phyloP scores from a whole-genome alignment of 2,113 vertebrate species.

The Erythrocebus patas region DNA sequence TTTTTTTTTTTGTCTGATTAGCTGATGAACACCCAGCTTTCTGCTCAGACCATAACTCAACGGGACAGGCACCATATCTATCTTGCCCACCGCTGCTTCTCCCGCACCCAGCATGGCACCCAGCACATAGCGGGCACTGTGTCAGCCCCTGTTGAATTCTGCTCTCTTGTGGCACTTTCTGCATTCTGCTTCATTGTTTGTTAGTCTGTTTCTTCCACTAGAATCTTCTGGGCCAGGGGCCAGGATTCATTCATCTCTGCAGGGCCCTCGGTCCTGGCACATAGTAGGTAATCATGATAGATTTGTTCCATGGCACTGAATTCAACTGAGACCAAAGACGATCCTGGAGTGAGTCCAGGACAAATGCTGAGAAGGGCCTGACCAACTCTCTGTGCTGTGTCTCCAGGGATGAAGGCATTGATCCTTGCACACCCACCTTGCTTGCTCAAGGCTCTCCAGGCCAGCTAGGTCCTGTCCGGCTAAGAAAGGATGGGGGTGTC shows the following conservation, averaged over 20 bases:
- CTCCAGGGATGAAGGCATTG: not conserved
- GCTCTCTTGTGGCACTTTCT: not conserved
- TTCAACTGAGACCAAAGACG: not conserved
- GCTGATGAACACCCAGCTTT: not conserved
- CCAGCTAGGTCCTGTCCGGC: not conserved
- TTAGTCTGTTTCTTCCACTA: not conserved
- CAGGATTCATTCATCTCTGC: not conserved
- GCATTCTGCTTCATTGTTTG: not conserved
- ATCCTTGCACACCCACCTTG: not conserved
- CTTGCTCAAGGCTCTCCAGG: not conserved
- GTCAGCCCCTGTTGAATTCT: not conserved
- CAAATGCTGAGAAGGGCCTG: not conserved
- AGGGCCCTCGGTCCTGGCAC: not conserved
- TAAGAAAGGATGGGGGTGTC: not conserved
- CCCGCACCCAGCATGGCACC: not conserved
- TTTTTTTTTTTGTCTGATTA: no score
- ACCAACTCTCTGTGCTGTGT: not conserved
- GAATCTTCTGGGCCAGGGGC: not conserved
- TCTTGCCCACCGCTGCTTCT: not conserved
- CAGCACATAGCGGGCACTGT: no score
- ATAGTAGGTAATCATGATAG: not conserved
- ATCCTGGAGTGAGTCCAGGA: not conserved
- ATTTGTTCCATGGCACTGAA: not conserved
- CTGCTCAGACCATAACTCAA: not conserved
- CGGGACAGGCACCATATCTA: accelerated